Evolutionary conservation across 2,888 invertebrate genomes (phyloP), one percentile per base, ranked within the genome.

Genomic region (Agrochola circellaris): DNA sequence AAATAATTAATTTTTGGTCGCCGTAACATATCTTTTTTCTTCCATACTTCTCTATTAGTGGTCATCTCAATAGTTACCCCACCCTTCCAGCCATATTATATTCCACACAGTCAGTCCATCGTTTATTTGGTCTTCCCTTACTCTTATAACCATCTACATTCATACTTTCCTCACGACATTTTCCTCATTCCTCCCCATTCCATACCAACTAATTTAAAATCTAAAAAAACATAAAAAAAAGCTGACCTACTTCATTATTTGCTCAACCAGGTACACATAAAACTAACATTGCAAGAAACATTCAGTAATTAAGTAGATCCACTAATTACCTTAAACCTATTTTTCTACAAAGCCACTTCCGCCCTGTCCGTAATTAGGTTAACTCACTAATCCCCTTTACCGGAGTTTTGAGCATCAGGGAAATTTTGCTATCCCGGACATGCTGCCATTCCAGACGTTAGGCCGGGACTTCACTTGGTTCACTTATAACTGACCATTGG

Each of bases 301-400:
- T 54, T n/a, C 9, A 54, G 23, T 51, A 9, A 54, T 54, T 23
- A 51, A 2, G 17, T 51, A 51, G 2, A 20, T 54, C 23, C 23
- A 48, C 66, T 48, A 30, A 67, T 11, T 54, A 67, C 26, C 23
- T 42, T 15, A 26, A 73, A 30, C 38, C 58, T n/a, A 30, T 38
- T 82, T 82, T 81, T 82, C 17, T 51, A n/a, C 13, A n/a, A 42
- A 66, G 15, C 65, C 34, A 54, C 54, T 58, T 61, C 64, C n/a
- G 23, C 20, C 61, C 48, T 20, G 48, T 30, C 48, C 38, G n/a
- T 72, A 83, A 77, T 77, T 72, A 77, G 67, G 83, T 77, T 81
- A 68, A 77, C 78, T 4, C 51, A 62, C 67, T 77, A 83, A 77
- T 81, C 71, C 56, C 13, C 26, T 68, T 68, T 64, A 42, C 54